Percentiles rank a stretch among this genome's conserved stretches.
Conservation (phyloP, 1,140 invertebrate genomes). For the Saxidomus purpurata region DNA sequence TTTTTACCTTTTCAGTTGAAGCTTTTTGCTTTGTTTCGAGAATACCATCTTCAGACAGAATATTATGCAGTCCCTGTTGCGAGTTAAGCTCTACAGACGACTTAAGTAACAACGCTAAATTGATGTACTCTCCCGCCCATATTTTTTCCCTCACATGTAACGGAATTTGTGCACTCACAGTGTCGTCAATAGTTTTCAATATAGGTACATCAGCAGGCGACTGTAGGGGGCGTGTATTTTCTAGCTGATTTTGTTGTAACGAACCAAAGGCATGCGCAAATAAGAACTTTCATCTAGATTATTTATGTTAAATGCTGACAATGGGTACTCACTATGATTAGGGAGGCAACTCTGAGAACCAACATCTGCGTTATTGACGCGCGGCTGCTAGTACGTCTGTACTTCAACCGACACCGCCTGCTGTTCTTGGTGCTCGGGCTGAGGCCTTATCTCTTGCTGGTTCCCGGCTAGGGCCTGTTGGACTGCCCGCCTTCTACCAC, state of each 20-base stretch:
- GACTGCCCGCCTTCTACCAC: neutral
- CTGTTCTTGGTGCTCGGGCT: neutral
- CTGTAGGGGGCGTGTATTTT: neutral
- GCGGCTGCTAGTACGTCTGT: neutral
- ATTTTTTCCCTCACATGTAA: neutral
- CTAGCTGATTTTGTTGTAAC: neutral
- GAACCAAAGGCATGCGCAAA: neutral
- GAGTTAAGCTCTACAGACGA: neutral
- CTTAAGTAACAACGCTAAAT: neutral
- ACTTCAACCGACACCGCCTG: neutral
- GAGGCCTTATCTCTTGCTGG: neutral
- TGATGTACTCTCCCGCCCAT: neutral
- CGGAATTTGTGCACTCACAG: neutral
- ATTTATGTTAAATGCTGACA: neutral
- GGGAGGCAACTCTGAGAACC: neutral
- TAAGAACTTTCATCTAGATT: neutral
- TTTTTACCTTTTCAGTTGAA: neutral
- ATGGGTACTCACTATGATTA: neutral
- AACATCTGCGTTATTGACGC: neutral
- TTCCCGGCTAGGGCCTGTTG: neutral
- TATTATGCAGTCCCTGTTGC: neutral
- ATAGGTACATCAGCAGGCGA: neutral
- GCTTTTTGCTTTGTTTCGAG: neutral
- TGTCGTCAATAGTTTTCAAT: neutral
- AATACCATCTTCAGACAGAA: neutral